Evolutionary conservation across 2,888 invertebrate genomes (phyloP), one percentile per base, ranked within the genome.

Genomic region (Trachelus iudaicus): DNA sequence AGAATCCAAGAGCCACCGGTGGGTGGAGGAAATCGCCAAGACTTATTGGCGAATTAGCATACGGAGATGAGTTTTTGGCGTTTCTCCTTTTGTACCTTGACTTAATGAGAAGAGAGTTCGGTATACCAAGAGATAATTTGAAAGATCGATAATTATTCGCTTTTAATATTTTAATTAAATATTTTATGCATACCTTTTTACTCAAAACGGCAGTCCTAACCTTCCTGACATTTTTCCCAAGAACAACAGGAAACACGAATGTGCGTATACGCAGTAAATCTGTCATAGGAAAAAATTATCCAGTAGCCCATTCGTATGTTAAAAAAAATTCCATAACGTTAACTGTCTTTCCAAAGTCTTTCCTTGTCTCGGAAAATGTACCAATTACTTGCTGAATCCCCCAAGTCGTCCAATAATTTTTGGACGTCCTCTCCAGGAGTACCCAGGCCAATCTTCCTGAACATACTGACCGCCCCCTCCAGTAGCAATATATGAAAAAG

Each of bases 1-100:
- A 15, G 4, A 40, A 40, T 37, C 37, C 4, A 40, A 40, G 40
- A 13, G 4, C 15, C 40, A 40, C 40, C 13, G 40, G 15, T 40
- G 40, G 15, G 4, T 23, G 56, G 9, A 23, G 56, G 2, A 56
- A 56, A 56, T 77, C 69, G 34, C 31, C n/a, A 71, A 37, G 75
- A 77, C 75, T 77, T 71, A 77, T 77, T 40, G 77, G 77, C 75
- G 69, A 77, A 77, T 75, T 77, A 77, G 77, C 75, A 77, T 77
- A 75, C 77, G 77, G 75, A 75, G 77, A 77, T 77, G 75, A 77
- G 77, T 75, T 77, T 77, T 77, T 34, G 40, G 40, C 69, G 23
- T 69, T 35, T n/a, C 37, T 69, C 37, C 34, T 73, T 73, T 73
- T 34, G 77, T 37, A 35, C 69, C 69, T 74, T 23, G 23, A 56